phyloP scores from a whole-genome alignment of 2,797 vertebrate species.

The Amazona ochrocephala region DNA sequence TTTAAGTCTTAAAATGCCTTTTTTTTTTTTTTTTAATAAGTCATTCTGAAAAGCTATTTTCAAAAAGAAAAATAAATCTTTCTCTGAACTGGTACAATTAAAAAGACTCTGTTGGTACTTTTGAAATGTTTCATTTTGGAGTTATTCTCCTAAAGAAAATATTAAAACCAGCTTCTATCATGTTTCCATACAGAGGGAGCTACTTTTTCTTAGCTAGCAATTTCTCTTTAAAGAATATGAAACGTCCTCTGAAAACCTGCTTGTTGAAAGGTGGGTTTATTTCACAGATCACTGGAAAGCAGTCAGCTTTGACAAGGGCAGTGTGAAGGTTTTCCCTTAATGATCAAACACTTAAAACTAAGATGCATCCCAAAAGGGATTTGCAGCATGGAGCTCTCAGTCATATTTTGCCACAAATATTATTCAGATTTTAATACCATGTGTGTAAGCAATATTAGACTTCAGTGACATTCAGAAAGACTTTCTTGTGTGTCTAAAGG shows the following conservation, averaged over 20 bases:
- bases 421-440: constrained; percentile 36
- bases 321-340: neutral
- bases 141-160: neutral
- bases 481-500: neutral
- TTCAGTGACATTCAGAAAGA: neutral
- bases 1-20: neutral
- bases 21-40: neutral
- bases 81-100: neutral
- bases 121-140: neutral
- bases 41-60: neutral
- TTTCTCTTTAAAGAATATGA: neutral
- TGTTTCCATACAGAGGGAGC: neutral
- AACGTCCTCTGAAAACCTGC: neutral
- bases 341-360: neutral
- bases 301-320: neutral
- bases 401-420: constrained; percentile 31
- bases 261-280: neutral
- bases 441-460: neutral
- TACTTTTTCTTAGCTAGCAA: neutral
- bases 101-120: neutral
- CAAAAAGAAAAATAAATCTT: neutral
- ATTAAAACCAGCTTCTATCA: neutral
- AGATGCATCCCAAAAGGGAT: constrained; percentile 20
- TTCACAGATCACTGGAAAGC: constrained; percentile 13
- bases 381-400: neutral